Conservation (phyloP, 2,888 invertebrate genomes). For the Xylota segnis region DNA sequence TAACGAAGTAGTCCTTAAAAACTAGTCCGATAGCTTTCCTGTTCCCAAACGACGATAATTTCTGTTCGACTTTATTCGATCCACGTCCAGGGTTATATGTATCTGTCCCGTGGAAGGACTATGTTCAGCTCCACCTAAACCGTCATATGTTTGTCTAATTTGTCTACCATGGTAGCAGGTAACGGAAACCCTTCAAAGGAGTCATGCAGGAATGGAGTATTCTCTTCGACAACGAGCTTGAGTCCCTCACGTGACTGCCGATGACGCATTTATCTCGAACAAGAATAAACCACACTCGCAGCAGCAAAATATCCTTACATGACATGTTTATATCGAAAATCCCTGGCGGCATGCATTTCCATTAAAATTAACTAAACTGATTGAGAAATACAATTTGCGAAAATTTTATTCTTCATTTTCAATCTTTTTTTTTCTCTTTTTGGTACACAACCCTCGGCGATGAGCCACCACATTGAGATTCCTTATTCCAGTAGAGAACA, state of each 20-base stretch:
- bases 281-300: conserved; percentile 27
- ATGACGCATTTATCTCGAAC: conserved; percentile 9
- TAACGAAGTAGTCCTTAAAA: no score
- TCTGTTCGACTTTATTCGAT: no score
- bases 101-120: no score
- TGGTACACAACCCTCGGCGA: conserved; percentile 17
- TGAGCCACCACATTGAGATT: conserved; percentile 11
- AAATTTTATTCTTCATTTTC: conserved; percentile 44
- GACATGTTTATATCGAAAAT: conserved; percentile 49
- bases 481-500: conserved; percentile 9
- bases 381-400: conserved; percentile 67
- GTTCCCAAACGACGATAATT: no score
- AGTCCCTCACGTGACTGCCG: neutral
- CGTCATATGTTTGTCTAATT: no score
- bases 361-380: conserved; percentile 68
- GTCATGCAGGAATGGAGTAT: no score
- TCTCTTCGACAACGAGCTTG: no score
- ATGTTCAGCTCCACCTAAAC: no score
- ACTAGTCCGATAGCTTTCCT: no score
- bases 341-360: conserved; percentile 65
- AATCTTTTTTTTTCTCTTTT: conserved; percentile 7
- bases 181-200: no score
- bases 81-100: no score
- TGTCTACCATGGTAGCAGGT: no score
- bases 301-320: conserved; percentile 51